Conservation (phyloP, 2,797 vertebrate genomes). For the Rhadinocentrus ornatus region DNA sequence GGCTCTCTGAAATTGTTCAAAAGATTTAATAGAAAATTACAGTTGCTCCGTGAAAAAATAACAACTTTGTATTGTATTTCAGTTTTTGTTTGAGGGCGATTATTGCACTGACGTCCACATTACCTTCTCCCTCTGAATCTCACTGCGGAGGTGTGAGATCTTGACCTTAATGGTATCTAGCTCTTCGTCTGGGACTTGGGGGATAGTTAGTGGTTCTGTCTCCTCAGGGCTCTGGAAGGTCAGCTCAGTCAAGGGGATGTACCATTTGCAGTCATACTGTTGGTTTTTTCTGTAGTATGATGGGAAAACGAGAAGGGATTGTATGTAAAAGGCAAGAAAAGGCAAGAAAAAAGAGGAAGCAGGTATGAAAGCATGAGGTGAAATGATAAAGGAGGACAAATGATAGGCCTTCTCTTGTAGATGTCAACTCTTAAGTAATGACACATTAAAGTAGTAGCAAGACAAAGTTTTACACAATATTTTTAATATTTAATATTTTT, state of each 20-base stretch:
- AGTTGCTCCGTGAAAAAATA: not conserved
- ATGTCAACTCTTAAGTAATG: not conserved
- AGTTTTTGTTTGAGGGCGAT: not conserved
- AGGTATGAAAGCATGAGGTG: not conserved
- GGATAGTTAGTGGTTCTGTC: constrained; percentile 87
- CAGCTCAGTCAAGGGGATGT: constrained; percentile 94
- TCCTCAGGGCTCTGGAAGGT: constrained; percentile 95
- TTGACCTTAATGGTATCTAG: constrained; percentile 97
- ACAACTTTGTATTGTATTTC: not conserved
- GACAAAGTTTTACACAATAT: not conserved
- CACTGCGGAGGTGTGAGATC: constrained; percentile 97
- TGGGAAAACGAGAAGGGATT: not conserved
- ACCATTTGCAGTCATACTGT: constrained; percentile 98
- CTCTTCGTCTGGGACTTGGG: constrained; percentile 93
- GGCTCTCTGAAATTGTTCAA: constrained; percentile 85
- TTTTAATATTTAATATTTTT: not conserved
- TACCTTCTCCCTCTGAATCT: constrained; percentile 97
- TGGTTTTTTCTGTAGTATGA: constrained; percentile 89
- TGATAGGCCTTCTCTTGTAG: not conserved
- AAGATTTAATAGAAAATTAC: not conserved
- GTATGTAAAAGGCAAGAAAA: not conserved
- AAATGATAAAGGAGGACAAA: not conserved
- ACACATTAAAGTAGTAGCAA: not conserved
- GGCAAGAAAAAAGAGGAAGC: not conserved
- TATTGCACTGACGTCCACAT: not conserved